A percentile compares a stretch with the other conserved stretches of the same genome.
Conservation (phyloP, 2,113 vertebrate species). For the Corapipo altera region DNA sequence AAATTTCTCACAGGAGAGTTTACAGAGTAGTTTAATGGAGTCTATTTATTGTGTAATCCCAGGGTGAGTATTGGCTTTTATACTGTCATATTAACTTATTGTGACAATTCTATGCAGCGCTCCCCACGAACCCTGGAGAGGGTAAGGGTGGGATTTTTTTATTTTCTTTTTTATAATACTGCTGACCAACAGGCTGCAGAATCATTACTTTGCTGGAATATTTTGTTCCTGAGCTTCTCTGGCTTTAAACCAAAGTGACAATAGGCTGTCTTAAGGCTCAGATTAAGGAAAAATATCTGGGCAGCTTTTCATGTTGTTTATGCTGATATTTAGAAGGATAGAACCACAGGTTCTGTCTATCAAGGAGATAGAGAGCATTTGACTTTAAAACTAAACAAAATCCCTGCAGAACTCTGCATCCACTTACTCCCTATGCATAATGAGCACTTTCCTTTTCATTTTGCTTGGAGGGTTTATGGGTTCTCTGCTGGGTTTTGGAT, state of each 20-base stretch:
- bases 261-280: background rate
- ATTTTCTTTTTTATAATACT: background rate
- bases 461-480: background rate
- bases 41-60: conserved; percentile 72
- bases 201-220: background rate
- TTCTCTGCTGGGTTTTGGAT: background rate
- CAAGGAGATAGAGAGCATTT: background rate
- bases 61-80: conserved; percentile 60
- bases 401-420: background rate
- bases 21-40: conserved; percentile 71
- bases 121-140: background rate
- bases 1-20: conserved; percentile 73
- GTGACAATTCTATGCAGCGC: background rate
- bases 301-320: background rate
- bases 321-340: background rate
- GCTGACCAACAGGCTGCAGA: background rate
- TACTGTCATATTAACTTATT: conserved; percentile 56
- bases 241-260: background rate
- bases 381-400: background rate
- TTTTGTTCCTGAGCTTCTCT: background rate
- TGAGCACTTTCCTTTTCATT: background rate
- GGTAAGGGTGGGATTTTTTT: background rate
- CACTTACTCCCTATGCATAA: background rate
- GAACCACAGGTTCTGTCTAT: background rate
- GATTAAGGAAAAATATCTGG: background rate